phyloP scores from a whole-genome alignment of 1,140 invertebrate genomes.

The Drosophila nasuta region DNA sequence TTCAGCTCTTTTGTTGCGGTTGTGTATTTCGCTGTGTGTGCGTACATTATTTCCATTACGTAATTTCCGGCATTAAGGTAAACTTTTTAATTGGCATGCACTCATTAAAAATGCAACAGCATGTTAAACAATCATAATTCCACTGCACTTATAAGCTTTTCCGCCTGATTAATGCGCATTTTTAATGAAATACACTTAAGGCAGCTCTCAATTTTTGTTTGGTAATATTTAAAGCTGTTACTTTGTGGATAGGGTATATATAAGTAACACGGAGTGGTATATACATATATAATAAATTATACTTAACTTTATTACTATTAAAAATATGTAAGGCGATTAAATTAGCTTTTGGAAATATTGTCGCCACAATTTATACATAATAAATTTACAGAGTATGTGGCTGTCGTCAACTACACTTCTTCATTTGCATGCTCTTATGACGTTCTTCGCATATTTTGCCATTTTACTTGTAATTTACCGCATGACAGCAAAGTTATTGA shows the following conservation, averaged over 20 bases:
- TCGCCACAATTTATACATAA: no score
- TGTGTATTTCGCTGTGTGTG: not conserved
- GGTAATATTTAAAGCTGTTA: not conserved
- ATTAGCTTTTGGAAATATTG: no score
- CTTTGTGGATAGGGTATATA: not conserved
- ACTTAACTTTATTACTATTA: no score
- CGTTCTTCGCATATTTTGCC: constrained; percentile 32
- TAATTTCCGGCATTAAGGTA: constrained; percentile 27
- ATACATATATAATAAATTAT: not conserved
- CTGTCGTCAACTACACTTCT: not conserved
- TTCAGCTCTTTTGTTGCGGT: not conserved
- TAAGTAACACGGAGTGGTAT: not conserved
- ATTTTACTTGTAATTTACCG: constrained; percentile 29
- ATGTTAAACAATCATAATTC: constrained; percentile 18
- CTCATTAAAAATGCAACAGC: constrained; percentile 39
- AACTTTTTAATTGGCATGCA: constrained; percentile 40
- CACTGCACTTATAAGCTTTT: constrained; percentile 3
- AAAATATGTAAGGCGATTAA: no score
- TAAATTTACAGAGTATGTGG: not conserved
- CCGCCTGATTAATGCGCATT: constrained; percentile 19
- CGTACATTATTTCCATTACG: constrained; percentile 22
- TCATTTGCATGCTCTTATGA: constrained; percentile 13
- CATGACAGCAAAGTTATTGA: constrained; percentile 60
- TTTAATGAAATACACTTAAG: constrained; percentile 7
- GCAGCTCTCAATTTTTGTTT: not conserved